A percentile compares a stretch with the other conserved stretches of the same genome.
Conservation (phyloP, 2,888 invertebrate species). For the Allolobophora icterica region DNA sequence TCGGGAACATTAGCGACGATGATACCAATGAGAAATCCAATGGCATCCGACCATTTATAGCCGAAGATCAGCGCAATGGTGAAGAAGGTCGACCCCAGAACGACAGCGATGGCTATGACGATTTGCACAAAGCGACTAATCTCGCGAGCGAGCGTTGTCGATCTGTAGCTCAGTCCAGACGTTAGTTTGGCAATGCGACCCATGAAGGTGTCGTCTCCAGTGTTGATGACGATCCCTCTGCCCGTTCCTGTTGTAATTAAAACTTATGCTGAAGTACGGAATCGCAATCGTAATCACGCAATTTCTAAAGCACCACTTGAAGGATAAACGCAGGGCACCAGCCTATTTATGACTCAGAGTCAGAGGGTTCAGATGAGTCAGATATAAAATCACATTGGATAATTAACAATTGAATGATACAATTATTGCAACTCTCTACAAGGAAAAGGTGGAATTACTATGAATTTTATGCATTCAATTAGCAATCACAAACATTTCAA, state of each 20-base stretch:
- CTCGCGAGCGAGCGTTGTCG: slow-evolving; percentile 27
- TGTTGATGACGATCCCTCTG: slow-evolving; percentile 37
- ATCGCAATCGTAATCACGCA: no score
- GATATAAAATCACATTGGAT: not conserved
- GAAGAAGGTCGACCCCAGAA: slow-evolving; percentile 33
- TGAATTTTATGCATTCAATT: no score
- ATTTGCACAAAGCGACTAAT: slow-evolving; percentile 35
- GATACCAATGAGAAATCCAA: slow-evolving; percentile 38
- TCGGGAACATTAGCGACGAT: slow-evolving; percentile 40
- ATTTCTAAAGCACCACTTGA: no score
- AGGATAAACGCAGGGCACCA: no score
- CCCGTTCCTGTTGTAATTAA: not conserved
- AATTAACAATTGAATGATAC: no score
- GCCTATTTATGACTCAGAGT: no score
- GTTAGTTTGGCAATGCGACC: slow-evolving; percentile 38
- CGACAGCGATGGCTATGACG: slow-evolving; percentile 26
- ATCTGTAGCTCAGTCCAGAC: not conserved
- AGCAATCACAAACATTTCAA: no score
- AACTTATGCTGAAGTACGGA: not conserved
- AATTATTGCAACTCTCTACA: no score
- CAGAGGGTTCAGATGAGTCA: not conserved
- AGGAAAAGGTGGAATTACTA: no score
- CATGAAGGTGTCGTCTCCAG: slow-evolving; percentile 36
- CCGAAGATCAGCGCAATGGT: slow-evolving; percentile 30
- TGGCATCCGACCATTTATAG: slow-evolving; percentile 21